Evolutionary conservation across 2,113 vertebrate genomes (phyloP), one percentile per base, ranked within the genome.

Genomic region (Pionites leucogaster): DNA sequence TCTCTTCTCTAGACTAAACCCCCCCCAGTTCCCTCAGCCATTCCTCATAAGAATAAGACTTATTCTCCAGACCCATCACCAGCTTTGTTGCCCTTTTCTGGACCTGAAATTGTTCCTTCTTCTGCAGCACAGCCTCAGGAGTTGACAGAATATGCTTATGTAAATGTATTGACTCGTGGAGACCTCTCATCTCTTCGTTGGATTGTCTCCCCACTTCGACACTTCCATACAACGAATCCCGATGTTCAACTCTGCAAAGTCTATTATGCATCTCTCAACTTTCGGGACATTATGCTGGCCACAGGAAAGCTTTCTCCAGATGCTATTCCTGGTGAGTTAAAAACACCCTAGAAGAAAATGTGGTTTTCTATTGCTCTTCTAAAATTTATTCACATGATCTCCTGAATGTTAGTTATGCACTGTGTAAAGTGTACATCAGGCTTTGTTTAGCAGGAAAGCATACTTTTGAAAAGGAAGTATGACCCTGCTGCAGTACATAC

Each of bases 281-380:
- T 99, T 97, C 96, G 99, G 13, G 99, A 99, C 80, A 98, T 99
- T 81, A 99, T 99, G 99, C 96, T 99, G 93, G 99, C 99, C 77
- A 99, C 99, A 0, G 99, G 99, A 85, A 99, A 99, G 89, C 98
- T 99, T 62, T 98, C 99, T 13, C 98, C 99, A 1, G 99, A 99
- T 8, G 98, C 99, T 80, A 99, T 99, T 75, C 99, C 99, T 98
- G 99, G 99, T 99, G 92, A 41, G 82, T 88, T 93, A 50, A 69
- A 83, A 65, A 46, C 37, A 20, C 59, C 13, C 28, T 49, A 33
- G 33, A 74, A 63, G 37, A 87, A 81, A 74, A 76, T 20, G 5
- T 50, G 35, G 50, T 74, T 49, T 10, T 17, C 9, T 44, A 2
- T 57, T 53, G 3, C 22, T 59, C 9, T 37, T 59, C 25, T 52